Evolutionary conservation across 2,888 invertebrate genomes (phyloP), one percentile per base, ranked within the genome.

Genomic region (Caprella mutica): DNA sequence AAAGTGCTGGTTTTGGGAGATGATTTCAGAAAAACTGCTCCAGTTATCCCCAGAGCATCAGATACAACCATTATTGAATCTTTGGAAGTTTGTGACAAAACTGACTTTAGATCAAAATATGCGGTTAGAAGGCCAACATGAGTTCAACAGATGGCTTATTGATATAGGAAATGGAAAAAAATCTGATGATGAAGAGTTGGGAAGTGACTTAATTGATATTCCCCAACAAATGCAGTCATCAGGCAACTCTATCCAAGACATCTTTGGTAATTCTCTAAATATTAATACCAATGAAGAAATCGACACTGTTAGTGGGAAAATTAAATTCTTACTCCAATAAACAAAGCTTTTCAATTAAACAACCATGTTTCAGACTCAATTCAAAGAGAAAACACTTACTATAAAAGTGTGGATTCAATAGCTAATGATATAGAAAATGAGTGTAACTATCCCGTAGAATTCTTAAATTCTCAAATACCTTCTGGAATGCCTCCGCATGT

Each of bases 401-500:
- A 42, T 24, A 21, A 42, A 42, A 42, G n/a, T 42, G 5, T 42
- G 5, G 21, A 42, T 24, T 19, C 23, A 12, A 24, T 42, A 23
- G 5, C 21, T 17, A 24, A 42, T 42, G 42, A 42, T 42, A 19
- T 17, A 17, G 40, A 17, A 9, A 4, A 42, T 14, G 42, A 12
- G 42, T 21, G 21, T 42, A 42, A 42, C 42, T 42, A 23, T 12
- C 42, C 21, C 21, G 23, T 24, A 23, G 42, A 42, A 24, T 42
- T 42, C 24, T 24, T 42, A 23, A 21, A 42, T 42, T 42, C 21
- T 21, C 42, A 17, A 24, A 42, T 5, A 5, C 19, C n/a, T 23
- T 42, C 42, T 23, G 42, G 6, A 42, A 42, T 42, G 42, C 42
- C 42, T 42, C 42, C 42, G 3, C 42, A 42, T 42, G 24, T 24